Evolutionary conservation across 2,888 invertebrate genomes (phyloP).

Genomic region (Gryllus longicercus): DNA sequence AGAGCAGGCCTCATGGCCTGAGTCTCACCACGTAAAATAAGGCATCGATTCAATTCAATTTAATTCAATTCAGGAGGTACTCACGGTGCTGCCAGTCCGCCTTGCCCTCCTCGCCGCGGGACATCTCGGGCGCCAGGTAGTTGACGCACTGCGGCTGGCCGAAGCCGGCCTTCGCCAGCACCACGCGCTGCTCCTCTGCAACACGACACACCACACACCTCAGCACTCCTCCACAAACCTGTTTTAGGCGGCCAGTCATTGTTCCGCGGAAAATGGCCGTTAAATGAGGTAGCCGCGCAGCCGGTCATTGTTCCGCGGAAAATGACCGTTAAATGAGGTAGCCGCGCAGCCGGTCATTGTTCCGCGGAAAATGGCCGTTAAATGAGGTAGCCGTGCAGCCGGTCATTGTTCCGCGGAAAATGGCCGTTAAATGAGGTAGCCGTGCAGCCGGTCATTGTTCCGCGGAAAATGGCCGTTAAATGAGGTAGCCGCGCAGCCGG

Average conservation of each 20-base stretch:
- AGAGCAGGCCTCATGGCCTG: no score
- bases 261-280: neutral
- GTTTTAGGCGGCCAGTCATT: neutral
- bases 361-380: neutral
- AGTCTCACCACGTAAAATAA: no score
- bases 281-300: no score
- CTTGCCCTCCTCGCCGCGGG: slow-evolving; percentile 65
- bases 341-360: neutral
- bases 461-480: no score
- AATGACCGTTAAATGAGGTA: no score
- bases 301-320: no score
- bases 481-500: neutral
- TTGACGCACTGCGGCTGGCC: slow-evolving; percentile 73
- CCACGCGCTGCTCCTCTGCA: slow-evolving; percentile 67
- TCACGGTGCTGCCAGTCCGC: slow-evolving; percentile 66
- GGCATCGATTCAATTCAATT: no score
- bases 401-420: neutral
- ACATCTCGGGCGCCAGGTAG: slow-evolving; percentile 68
- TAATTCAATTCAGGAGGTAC: slow-evolving; percentile 35
- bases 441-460: neutral
- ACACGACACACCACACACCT: slow-evolving; percentile 38
- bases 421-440: no score
- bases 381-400: neutral
- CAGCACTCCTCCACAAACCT: neutral
- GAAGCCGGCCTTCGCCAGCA: slow-evolving; percentile 63